Evolutionary conservation across 2,113 vertebrate species (phyloP).

Genomic region (Columba janthina): DNA sequence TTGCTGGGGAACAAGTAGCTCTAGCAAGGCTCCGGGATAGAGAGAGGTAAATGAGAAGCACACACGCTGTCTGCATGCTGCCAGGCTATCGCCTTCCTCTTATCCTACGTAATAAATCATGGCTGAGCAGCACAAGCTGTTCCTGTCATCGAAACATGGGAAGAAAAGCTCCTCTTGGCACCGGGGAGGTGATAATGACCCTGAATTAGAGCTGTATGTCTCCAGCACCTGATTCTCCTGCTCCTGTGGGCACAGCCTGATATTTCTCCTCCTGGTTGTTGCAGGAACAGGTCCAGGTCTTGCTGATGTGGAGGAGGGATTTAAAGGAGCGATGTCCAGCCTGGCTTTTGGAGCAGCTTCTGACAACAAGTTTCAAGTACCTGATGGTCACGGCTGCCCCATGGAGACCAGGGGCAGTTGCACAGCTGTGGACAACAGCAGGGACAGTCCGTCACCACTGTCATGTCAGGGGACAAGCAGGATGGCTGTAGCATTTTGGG

Average conservation of each 20-base stretch:
- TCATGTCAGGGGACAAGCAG: not conserved
- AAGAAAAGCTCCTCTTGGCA: slow-evolving; percentile 17
- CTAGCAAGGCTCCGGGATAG: not conserved
- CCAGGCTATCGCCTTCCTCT: not conserved
- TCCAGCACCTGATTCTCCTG: slow-evolving; percentile 13
- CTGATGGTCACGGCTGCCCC: not conserved
- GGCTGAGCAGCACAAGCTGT: slow-evolving; percentile 57
- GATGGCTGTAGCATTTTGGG: not conserved
- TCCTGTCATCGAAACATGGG: not conserved
- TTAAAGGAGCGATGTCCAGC: not conserved
- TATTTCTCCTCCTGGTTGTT: not conserved
- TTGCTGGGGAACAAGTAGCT: not conserved
- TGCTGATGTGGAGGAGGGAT: not conserved
- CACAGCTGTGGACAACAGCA: not conserved
- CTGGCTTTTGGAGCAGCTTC: not conserved
- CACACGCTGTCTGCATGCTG: not conserved
- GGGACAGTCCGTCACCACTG: not conserved
- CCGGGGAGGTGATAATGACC: not conserved
- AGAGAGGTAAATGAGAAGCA: not conserved
- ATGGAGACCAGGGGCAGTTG: not conserved
- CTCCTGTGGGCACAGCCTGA: not conserved
- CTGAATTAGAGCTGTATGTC: slow-evolving; percentile 14
- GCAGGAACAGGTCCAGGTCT: not conserved
- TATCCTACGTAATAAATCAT: slow-evolving; percentile 8
- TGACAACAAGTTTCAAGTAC: not conserved